Conservation (phyloP, 2,888 invertebrate species). For the Enoplolaimus lenunculus region DNA sequence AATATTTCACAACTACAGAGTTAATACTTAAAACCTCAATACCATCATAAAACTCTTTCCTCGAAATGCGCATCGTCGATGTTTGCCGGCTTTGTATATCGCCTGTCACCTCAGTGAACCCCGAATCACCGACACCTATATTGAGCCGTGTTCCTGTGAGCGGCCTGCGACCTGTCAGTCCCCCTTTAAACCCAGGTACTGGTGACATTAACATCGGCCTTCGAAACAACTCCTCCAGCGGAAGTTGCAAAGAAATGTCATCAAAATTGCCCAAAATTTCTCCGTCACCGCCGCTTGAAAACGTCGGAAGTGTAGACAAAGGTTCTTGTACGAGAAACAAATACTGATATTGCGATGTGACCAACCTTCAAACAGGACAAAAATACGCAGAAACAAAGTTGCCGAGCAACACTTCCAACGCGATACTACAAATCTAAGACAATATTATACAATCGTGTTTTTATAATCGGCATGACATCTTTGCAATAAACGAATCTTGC, state of each 20-base stretch:
- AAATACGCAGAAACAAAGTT: conserved; percentile 2
- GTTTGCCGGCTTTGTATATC: not conserved
- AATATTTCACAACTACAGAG: too few relatives aligned
- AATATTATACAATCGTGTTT: too few relatives aligned
- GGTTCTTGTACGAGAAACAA: conserved; percentile 77
- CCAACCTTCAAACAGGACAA: conserved; percentile 12
- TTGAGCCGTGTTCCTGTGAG: too few relatives aligned
- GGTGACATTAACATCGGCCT: not conserved
- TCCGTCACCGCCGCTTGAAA: not conserved
- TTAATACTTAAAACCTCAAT: too few relatives aligned
- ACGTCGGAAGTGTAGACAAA: not conserved
- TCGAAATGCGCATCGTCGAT: not conserved
- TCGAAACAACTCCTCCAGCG: not conserved
- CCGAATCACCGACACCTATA: not conserved
- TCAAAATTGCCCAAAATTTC: too few relatives aligned
- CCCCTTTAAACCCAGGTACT: not conserved
- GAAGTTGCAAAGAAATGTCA: too few relatives aligned
- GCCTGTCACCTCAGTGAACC: not conserved
- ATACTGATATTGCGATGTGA: conserved; percentile 88
- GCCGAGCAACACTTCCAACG: too few relatives aligned
- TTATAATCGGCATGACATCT: too few relatives aligned
- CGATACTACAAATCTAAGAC: too few relatives aligned
- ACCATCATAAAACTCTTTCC: too few relatives aligned
- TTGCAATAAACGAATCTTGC: too few relatives aligned
- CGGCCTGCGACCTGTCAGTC: not conserved